phyloP scores from a whole-genome alignment of 2,888 invertebrate genomes.

The Amiota minor region DNA sequence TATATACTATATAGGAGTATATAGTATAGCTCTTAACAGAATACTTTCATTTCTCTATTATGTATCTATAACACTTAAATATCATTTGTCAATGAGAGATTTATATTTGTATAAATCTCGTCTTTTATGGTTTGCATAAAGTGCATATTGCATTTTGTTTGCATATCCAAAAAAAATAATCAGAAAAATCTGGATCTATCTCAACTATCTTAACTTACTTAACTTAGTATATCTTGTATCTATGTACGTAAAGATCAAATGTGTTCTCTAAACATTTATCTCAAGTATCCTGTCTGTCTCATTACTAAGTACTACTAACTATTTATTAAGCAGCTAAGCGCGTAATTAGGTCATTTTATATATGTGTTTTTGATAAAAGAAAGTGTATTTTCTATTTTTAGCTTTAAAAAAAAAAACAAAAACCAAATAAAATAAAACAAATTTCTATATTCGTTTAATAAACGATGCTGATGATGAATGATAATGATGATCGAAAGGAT shows the following conservation, averaged over 20 bases:
- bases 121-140: background rate
- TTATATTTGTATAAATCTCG: no score
- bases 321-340: slow-evolving; percentile 57
- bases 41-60: no score
- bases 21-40: no score
- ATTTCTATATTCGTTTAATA: slow-evolving; percentile 67
- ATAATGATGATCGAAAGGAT: slow-evolving; percentile 22
- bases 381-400: slow-evolving; percentile 55
- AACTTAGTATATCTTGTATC: no score
- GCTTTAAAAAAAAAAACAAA: slow-evolving; percentile 42
- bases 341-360: slow-evolving; percentile 62
- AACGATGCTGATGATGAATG: slow-evolving; percentile 51
- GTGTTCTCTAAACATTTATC: slow-evolving; percentile 1
- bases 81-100: no score
- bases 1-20: no score
- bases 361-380: slow-evolving; percentile 66
- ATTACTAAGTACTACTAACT: slow-evolving; percentile 42
- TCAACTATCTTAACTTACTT: no score
- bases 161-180: background rate
- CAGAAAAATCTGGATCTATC: no score
- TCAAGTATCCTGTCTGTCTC: slow-evolving; percentile 1
- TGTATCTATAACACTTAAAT: no score
- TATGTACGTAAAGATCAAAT: slow-evolving; percentile 11
- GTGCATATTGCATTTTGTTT: slow-evolving; percentile 8
- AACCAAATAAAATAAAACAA: slow-evolving; percentile 51